Percentiles rank a stretch among this genome's conserved stretches.
These are phyloP conservation scores for Rattus norvegicus DNA, from an alignment of 2,113 vertebrate species.

Conservation along the genomic window GRCr8 NC_086023.1:78877501-78878000, in stretches of 20 bases:
- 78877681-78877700: neutral
- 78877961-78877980: slow-evolving; percentile 61
- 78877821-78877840: neutral
- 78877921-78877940: neutral
- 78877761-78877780: neutral
- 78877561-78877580: neutral
- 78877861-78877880: neutral
- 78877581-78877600: neutral
- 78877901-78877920: neutral
- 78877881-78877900: neutral
- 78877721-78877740: neutral
- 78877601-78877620: neutral
- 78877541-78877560: neutral
- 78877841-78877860: slow-evolving; percentile 8
- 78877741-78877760: neutral
- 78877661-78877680: neutral
- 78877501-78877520: neutral
- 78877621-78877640: neutral
- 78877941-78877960: slow-evolving; percentile 52
- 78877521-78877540: neutral
- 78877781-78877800: neutral
- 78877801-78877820: neutral
- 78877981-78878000: slow-evolving; percentile 17
- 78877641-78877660: neutral
- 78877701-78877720: neutral